Base-by-base conservation (phyloP, 1,140 invertebrate genomes). In the Metaphire vulgaris region DNA sequence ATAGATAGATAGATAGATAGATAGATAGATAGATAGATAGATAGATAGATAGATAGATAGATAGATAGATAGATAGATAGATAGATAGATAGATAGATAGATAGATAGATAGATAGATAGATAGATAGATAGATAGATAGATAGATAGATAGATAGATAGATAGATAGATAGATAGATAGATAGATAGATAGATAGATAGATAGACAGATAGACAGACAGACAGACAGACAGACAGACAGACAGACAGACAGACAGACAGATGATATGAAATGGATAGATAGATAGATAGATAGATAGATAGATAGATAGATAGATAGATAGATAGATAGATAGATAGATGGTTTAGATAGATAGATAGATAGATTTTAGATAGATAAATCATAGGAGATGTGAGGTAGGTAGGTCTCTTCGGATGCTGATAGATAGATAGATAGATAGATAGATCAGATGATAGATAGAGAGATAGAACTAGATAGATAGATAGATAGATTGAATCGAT, bases 1-100 rank as follows among this genome's bases (percentile, higher is more conserved):
- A 56, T 56, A 56, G 41, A 56, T 56, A 56, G 41, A 56, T 56
- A 56, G 41, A 56, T 56, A 56, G 41, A 56, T 56, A 56, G 41
- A 56, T 56, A 56, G 41, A 56, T 56, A 56, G 41, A 56, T 56
- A 56, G 41, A 56, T 56, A 56, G 41, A 56, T 56, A 56, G 41
- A 56, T 56, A 56, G 41, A 56, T 56, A 56, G 41, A 56, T 56
- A 56, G 41, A 56, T 56, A 21, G 41, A 12, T 56, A 56, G 41
- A 56, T 56, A 56, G 41, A 56, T 56, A 56, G 41, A 56, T 56
- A 56, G 41, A 56, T 56, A 21, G 41, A 56, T 56, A 56, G 41
- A 56, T 56, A 56, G 41, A 56, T 56, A 56, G 41, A 56, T 56
- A 56, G 41, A 56, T 56, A 56, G 41, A 56, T 56, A 56, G 41